A percentile compares a stretch with the other conserved stretches of the same genome.
Evolutionary conservation across 1,140 invertebrate genomes (phyloP).

Genomic region (Mercenaria mercenaria): DNA sequence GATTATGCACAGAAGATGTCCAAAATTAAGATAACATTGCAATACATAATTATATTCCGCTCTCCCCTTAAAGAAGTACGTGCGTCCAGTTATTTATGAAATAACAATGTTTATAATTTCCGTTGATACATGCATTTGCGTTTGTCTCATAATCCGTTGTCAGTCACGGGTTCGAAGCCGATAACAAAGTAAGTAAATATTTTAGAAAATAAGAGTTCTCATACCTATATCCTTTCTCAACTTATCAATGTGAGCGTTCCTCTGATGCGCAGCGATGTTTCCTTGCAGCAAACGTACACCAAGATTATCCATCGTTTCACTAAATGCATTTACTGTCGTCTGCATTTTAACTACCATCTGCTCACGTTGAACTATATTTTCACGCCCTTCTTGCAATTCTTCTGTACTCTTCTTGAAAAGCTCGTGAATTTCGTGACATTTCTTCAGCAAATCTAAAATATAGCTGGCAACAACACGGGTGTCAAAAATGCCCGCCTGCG

Average conservation of each 20-base stretch:
- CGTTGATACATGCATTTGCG: no score
- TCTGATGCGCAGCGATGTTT: neutral
- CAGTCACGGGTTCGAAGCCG: no score
- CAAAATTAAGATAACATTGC: no score
- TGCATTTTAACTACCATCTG: neutral
- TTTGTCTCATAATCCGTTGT: no score
- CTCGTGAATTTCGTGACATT: conserved; percentile 38
- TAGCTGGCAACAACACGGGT: neutral
- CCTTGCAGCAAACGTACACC: conserved; percentile 3
- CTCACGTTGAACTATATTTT: neutral
- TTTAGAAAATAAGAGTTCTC: no score
- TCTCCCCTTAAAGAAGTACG: no score
- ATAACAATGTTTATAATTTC: no score
- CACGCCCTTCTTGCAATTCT: conserved; percentile 17
- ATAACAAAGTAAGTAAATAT: no score
- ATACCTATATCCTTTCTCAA: conserved; percentile 30
- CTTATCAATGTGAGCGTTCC: neutral
- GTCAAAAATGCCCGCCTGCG: conserved; percentile 24
- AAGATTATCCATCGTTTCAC: neutral
- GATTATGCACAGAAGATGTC: no score
- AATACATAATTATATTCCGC: no score
- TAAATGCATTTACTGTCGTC: neutral
- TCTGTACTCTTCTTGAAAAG: neutral
- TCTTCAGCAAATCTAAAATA: conserved; percentile 22
- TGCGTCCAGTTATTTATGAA: no score